Conservation (phyloP, 2,888 invertebrate genomes). For the Charanyca ferruginea region DNA sequence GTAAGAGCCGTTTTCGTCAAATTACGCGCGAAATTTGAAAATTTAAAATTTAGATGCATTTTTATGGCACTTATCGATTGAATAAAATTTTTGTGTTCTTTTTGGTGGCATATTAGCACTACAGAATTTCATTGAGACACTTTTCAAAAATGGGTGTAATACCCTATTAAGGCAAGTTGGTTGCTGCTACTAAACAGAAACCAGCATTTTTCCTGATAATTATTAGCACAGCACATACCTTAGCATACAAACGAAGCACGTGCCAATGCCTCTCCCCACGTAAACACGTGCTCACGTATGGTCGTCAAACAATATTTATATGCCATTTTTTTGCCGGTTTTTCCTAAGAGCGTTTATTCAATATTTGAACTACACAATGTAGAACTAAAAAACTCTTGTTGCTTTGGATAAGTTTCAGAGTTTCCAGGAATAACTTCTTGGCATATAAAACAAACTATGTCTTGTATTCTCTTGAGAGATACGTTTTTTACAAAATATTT, state of each 20-base stretch:
- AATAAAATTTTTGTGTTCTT: too few relatives aligned
- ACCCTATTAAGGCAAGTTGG: background rate
- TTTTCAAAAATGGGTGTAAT: too few relatives aligned
- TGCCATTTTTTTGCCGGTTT: background rate
- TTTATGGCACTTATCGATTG: too few relatives aligned
- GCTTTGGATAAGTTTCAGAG: background rate
- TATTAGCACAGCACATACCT: background rate
- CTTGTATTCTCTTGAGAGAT: background rate
- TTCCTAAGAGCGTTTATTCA: background rate
- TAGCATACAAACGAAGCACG: background rate
- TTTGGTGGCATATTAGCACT: too few relatives aligned
- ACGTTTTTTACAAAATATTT: background rate
- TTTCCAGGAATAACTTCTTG: background rate
- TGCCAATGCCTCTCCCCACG: background rate
- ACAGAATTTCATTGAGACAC: too few relatives aligned
- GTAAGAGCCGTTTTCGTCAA: too few relatives aligned
- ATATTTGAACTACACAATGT: background rate
- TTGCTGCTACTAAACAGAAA: background rate
- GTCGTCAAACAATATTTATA: background rate
- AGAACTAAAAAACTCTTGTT: background rate
- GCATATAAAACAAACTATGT: background rate
- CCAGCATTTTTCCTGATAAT: background rate
- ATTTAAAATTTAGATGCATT: too few relatives aligned
- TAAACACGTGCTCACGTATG: constrained; percentile 5
- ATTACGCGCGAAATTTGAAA: too few relatives aligned